Evolutionary conservation across 2,797 vertebrate species (phyloP).

Genomic region (Loriculus beryllinus): DNA sequence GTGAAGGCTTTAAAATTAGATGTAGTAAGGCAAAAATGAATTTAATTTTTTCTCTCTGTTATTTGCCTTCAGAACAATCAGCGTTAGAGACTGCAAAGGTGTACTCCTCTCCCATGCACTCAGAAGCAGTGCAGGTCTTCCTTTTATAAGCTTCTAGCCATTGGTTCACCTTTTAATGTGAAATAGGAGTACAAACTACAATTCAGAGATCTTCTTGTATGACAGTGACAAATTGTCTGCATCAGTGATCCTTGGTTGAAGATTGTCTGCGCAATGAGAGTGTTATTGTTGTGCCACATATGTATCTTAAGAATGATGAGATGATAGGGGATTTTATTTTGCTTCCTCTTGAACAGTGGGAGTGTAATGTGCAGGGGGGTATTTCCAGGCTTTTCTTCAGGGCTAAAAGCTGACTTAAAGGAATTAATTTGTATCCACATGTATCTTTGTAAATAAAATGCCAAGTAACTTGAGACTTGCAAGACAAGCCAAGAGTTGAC

Average conservation of each 20-base stretch:
- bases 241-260: background rate
- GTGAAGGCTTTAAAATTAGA: background rate
- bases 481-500: rapidly evolving
- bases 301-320: background rate
- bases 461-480: background rate
- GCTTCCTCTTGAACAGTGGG: background rate
- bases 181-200: background rate
- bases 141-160: background rate
- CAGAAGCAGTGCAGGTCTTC: background rate
- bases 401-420: background rate
- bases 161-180: background rate
- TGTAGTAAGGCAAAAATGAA: background rate
- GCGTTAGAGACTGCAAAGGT: background rate
- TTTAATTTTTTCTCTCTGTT: background rate
- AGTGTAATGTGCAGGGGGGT: background rate
- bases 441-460: background rate
- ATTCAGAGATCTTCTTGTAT: background rate
- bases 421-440: background rate
- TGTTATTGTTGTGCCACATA: background rate
- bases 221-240: background rate
- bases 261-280: background rate
- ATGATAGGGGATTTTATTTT: background rate
- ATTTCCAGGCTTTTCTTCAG: background rate
- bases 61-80: background rate
- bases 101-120: rapidly evolving